phyloP scores from a whole-genome alignment of 2,113 vertebrate genomes.

The Lepisosteus oculatus region DNA sequence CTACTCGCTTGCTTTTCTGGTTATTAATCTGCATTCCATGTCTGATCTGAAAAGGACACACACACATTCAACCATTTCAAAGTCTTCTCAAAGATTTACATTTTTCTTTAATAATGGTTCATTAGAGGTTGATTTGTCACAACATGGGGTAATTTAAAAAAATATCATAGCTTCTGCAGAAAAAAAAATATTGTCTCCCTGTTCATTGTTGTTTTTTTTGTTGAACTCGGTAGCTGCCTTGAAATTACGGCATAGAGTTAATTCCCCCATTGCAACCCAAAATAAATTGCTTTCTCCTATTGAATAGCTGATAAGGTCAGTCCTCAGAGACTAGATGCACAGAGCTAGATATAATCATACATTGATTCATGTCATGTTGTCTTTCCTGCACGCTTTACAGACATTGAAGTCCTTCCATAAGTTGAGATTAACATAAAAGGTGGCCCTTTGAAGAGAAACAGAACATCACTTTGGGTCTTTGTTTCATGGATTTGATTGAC shows the following conservation, averaged over 20 bases:
- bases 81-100: too few species aligned
- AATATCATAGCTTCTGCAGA: too few species aligned
- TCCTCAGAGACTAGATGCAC: constrained; percentile 17
- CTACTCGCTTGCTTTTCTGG: too few species aligned
- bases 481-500: constrained; percentile 62
- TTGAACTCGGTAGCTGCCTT: constrained; percentile 15
- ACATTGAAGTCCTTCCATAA: constrained; percentile 29
- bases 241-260: constrained; percentile 16
- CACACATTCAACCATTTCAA: too few species aligned
- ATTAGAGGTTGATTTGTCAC: not conserved
- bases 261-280: constrained; percentile 29
- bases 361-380: constrained; percentile 18
- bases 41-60: too few species aligned
- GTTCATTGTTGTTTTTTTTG: not conserved
- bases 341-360: constrained; percentile 9
- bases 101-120: too few species aligned
- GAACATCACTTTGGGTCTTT: constrained; percentile 55
- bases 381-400: constrained; percentile 15
- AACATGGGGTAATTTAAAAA: not conserved
- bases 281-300: constrained; percentile 29
- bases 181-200: constrained; percentile 1
- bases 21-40: too few species aligned
- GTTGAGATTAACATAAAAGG: constrained; percentile 58
- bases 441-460: constrained; percentile 50
- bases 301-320: constrained; percentile 43